Evolutionary conservation across 2,113 vertebrate species (phyloP), one percentile per base, ranked within the genome.

Genomic region (Stercorarius parasiticus): DNA sequence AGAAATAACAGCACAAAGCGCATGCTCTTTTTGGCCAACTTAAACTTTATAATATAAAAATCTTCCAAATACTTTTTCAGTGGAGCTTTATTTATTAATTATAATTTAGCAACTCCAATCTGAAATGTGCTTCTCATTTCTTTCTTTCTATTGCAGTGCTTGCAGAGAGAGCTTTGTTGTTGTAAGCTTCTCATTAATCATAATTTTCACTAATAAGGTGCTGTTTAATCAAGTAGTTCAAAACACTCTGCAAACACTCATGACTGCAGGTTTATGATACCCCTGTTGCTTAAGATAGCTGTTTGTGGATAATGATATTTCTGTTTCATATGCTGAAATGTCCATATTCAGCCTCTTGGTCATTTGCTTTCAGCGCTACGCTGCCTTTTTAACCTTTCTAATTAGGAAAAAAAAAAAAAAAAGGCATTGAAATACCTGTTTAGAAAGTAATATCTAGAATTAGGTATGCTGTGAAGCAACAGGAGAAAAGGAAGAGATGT

Each of bases 161-260:
- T 73, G 58, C 30, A 88, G 34, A 85, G 86, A 74, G 61, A 79
- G 14, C 11, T 67, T 90, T 96, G 91, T 96, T 97, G 34, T 80
- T 93, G 76, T 42, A 95, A 90, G 70, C 71, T 73, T 59, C 69
- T 93, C 62, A 88, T 91, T 94, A 91, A 93, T 85, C 42, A 74
- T 73, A 94, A 91, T 96, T 97, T 93, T 95, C 89, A 55, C 29
- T 97, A 95, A 95, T 93, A 77, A 91, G 70, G 11, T 85, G 58
- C 53, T 69, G 36, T 59, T 95, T 66, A 93, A 90, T 91, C 71
- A 95, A 93, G 86, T 47, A 91, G 66, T 77, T 96, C 65, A 85
- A 91, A 94, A 58, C 84, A 91, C 81, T 97, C 62, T 58, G 45
- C 62, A 58, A 64, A 62, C 78, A 94, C 81, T 91, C 16, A 25